Base-by-base conservation (phyloP, 2,797 vertebrate species). In the Stomatorhinus walkeri region DNA sequence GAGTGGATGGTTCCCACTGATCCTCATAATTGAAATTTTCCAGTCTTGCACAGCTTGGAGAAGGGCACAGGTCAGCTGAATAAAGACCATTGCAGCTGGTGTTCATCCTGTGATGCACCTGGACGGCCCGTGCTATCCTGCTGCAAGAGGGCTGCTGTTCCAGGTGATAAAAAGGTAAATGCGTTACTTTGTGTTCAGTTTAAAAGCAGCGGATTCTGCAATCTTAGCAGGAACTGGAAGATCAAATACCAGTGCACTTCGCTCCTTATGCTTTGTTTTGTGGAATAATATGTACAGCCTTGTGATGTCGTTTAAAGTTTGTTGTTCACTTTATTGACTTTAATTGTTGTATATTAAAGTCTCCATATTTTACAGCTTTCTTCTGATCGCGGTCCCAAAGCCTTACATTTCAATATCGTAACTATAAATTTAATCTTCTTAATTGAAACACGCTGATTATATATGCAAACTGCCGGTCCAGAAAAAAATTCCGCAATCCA, bases 1-100 rank as follows among this genome's bases (percentile, higher is more conserved):
- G 76, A 46, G 40, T 85, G 83, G 83, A 85, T n/a, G 22, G n/a
- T 86, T 85, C 64, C 81, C 24, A 68, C 61, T 8, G 64, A 89
- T 48, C 43, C 28, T 89, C 56, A 86, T 46, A 76, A 52, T 88
- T 88, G 51, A 40, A 36, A 88, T 81, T 85, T 49, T 10, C 81
- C 36, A 24, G 32, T 3, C 16, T n/a, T 19, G 81, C 14, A 9
- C 56, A 59, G 79, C 72, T 88, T 49, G 64, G 51, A 83, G 72
- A 83, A 46, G 28, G 46, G 46, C 64, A 14, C 4, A 14, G 81
- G 81, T 52, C 43, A 46, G 24, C n/a, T 87, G 10, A 54, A 59
- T 79, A 59, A 79, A 89, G 36, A 76, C 48, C 36, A 61, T 89
- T 81, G 81, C 40, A 19, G 85, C 16, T 54, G 28, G n/a, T 40